Percentiles rank a stretch among this genome's conserved stretches.
Conservation (phyloP, 2,888 invertebrate species). For the Acleris emargana region DNA sequence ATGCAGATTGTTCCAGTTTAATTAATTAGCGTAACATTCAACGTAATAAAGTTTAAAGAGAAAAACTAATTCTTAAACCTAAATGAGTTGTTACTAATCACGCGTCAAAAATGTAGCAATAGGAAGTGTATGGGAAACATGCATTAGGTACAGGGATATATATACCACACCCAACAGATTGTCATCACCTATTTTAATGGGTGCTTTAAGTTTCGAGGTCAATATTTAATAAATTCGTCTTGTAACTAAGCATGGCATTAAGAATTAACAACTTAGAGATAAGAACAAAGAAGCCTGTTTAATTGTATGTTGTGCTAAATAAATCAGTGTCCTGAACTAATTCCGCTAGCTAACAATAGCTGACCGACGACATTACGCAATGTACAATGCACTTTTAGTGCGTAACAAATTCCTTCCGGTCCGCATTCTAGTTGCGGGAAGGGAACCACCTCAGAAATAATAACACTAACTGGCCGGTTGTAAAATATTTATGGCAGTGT, state of each 20-base stretch:
- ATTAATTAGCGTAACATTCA: conserved; percentile 46
- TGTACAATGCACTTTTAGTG: conserved; percentile 42
- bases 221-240: too few relatives aligned
- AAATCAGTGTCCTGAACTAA: conserved; percentile 6
- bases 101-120: too few relatives aligned
- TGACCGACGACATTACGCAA: conserved; percentile 30
- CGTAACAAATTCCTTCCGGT: conserved; percentile 67
- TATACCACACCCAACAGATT: too few relatives aligned
- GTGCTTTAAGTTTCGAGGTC: too few relatives aligned
- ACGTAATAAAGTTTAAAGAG: conserved; percentile 15
- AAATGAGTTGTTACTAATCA: background rate
- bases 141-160: too few relatives aligned
- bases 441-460: conserved; percentile 63
- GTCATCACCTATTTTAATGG: too few relatives aligned
- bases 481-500: conserved; percentile 65
- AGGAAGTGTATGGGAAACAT: too few relatives aligned
- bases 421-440: conserved; percentile 48
- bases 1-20: conserved; percentile 51
- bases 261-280: background rate
- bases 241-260: background rate
- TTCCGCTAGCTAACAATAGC: conserved; percentile 13
- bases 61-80: background rate
- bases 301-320: background rate
- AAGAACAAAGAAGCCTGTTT: background rate
- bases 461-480: conserved; percentile 57